Conservation (phyloP, 2,113 vertebrate species). For the Chaetodon trifascialis region DNA sequence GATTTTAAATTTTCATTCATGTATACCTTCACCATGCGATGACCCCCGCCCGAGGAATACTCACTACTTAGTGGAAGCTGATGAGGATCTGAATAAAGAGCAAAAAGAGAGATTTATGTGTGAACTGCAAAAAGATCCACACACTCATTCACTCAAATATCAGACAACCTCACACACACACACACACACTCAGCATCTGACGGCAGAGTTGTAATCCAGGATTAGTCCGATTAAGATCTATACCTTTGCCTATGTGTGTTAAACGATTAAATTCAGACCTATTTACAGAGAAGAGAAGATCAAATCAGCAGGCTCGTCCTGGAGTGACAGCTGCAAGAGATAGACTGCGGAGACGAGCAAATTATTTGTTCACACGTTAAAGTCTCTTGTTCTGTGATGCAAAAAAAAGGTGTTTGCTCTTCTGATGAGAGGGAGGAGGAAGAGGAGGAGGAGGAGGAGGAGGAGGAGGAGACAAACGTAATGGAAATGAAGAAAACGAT, state of each 20-base stretch:
- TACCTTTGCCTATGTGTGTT: conserved; percentile 30
- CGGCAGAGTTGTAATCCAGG: conserved; percentile 63
- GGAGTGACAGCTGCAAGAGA: conserved; percentile 33
- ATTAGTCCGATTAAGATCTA: conserved; percentile 72
- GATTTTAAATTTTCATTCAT: no score
- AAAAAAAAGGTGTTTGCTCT: conserved; percentile 40
- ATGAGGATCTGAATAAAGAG: not conserved
- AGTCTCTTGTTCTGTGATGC: conserved; percentile 37
- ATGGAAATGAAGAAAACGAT: conserved; percentile 44
- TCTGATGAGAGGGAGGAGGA: not conserved
- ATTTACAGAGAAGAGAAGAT: conserved; percentile 35
- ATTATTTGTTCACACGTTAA: conserved; percentile 42
- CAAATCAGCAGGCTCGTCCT: conserved; percentile 35
- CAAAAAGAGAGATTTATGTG: not conserved
- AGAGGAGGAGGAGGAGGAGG: not conserved
- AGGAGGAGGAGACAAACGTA: not conserved
- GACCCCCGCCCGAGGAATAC: no score
- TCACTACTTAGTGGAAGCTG: not conserved
- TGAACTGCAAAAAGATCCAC: not conserved
- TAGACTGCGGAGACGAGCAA: conserved; percentile 26
- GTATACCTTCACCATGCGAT: no score
- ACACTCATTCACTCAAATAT: conserved; percentile 19
- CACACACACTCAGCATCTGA: conserved; percentile 9
- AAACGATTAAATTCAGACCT: conserved; percentile 49
- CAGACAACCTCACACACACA: conserved; percentile 32